Evolutionary conservation across 53 echinoderm and acorn worm genomes (phyloP), one percentile per base, ranked within the genome.

Genomic region (Arbacia lixula): DNA sequence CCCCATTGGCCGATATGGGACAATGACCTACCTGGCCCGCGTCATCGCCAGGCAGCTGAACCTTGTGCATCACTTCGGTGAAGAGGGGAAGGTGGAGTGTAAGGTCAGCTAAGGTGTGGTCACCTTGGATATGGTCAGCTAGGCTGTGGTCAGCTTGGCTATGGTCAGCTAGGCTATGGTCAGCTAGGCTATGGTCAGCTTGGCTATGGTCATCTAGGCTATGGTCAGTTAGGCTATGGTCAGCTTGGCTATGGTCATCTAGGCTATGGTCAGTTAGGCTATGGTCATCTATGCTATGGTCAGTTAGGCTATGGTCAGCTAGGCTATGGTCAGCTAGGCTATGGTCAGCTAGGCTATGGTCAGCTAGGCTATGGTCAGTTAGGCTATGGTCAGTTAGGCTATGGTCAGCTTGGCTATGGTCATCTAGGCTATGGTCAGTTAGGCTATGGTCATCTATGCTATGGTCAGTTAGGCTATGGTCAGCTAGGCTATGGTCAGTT

Each of bases 1-100:
- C 61, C 99, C 98, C 68, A 95, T 94, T 54, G 99, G 99, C 28
- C 90, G 89, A 30, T 99, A 95, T 41, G 99, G 99, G 36, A 99
- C 99, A 36, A 99, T 99, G 99, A 88, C 94, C 5, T 99, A 94
- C 81, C 90, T 99, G 42, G 93, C 94, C 20, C 90, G 92, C 27
- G 94, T 94, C 2, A 89, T 84, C 3, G 89, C 93, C 21, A 67
- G 75, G 9, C 89, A 81, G 16, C 85, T 99, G 16, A 94, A 90
- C 85, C 85, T 99, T 37, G 66, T 41, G 24, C 86, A 92, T 27
- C 86, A 92, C 84, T 93, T 93, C 83, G 87, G 77, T 17, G 76
- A 73, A 34, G 83, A 88, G 27, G 91, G 73, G 0, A 83, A 89
- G 46, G 86, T 93, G 14, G 96, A 96, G 29, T 96, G 96, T 83